Conservation (phyloP, 2,113 vertebrate genomes). For the Triplophysa dalaica region DNA sequence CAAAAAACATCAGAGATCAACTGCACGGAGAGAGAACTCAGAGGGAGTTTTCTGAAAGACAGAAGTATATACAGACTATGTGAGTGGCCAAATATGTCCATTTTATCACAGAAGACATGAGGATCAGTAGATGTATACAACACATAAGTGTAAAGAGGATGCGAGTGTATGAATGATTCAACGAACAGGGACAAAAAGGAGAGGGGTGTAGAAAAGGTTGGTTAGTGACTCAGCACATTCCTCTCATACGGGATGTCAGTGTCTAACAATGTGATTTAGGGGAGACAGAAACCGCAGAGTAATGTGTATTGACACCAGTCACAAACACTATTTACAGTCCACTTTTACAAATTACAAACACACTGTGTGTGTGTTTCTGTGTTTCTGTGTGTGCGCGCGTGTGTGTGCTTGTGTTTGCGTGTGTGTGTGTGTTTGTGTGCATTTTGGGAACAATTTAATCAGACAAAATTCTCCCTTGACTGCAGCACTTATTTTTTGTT, state of each 20-base stretch:
- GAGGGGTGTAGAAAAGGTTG: not conserved
- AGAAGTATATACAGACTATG: no score
- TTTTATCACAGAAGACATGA: not conserved
- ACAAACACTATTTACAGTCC: not conserved
- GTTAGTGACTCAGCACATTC: conserved; percentile 18
- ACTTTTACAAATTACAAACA: conserved; percentile 4
- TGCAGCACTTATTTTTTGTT: no score
- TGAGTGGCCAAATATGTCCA: not conserved
- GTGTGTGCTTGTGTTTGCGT: conserved; percentile 16
- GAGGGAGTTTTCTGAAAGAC: conserved; percentile 29
- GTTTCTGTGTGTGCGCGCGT: not conserved
- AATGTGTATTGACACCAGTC: not conserved
- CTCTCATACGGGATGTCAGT: not conserved
- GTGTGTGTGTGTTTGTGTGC: not conserved
- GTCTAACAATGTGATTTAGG: conserved; percentile 41
- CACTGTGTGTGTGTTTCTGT: not conserved
- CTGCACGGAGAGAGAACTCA: not conserved
- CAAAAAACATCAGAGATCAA: conserved; percentile 55
- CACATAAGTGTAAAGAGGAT: not conserved
- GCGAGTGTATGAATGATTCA: not conserved
- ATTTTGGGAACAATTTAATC: conserved; percentile 44
- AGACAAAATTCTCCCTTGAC: conserved; percentile 1
- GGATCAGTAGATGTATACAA: not conserved
- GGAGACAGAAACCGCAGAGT: conserved; percentile 7
- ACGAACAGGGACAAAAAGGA: not conserved